phyloP scores from a whole-genome alignment of 2,888 invertebrate species.

The Caenorhabditis virilis region DNA sequence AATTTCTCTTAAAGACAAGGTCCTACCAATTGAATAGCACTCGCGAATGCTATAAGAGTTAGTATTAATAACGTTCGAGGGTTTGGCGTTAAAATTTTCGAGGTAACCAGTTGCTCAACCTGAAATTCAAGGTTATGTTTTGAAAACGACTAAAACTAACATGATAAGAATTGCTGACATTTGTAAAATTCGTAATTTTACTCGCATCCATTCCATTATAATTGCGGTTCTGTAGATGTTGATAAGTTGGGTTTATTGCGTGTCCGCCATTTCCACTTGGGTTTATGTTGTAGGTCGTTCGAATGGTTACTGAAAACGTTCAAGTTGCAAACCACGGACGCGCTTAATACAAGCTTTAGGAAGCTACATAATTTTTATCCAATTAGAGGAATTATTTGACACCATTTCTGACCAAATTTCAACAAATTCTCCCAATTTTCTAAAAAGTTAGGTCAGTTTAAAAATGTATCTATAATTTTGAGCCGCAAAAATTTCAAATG shows the following conservation, averaged over 20 bases:
- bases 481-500: too few species aligned
- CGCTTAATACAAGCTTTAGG: too few species aligned
- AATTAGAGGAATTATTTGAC: too few species aligned
- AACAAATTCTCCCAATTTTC: too few species aligned
- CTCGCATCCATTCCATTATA: constrained; percentile 41
- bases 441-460: too few species aligned
- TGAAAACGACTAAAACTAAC: constrained; percentile 21
- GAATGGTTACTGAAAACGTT: constrained; percentile 24
- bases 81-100: constrained; percentile 59
- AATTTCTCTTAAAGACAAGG: neutral
- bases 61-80: constrained; percentile 57
- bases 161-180: constrained; percentile 50
- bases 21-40: constrained; percentile 62
- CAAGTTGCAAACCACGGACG: neutral
- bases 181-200: constrained; percentile 41
- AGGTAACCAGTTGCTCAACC: constrained; percentile 64
- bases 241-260: constrained; percentile 43
- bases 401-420: too few species aligned
- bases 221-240: constrained; percentile 24
- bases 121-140: constrained; percentile 17
- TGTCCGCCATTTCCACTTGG: constrained; percentile 32
- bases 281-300: constrained; percentile 38
- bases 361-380: too few species aligned
- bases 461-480: too few species aligned
- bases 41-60: constrained; percentile 56